These are phyloP conservation scores for Drosophila quadrilineata DNA, from an alignment of 1,140 invertebrate species.

Conservation along the genomic window DNA sequence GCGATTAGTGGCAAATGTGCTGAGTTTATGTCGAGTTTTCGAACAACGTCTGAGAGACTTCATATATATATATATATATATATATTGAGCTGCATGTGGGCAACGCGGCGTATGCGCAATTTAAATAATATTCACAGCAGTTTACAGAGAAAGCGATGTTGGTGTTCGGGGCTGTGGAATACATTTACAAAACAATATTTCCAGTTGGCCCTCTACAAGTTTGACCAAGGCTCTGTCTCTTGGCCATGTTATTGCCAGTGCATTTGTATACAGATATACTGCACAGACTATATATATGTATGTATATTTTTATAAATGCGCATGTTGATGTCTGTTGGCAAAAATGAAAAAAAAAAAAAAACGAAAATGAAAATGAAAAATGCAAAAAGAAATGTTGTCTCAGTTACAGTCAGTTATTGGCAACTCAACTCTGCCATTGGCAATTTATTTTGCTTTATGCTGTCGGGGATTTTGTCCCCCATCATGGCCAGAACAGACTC, in stretches of 20 bases:
- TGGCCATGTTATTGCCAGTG: slow-evolving; percentile 8
- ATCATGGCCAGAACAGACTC: too few species aligned
- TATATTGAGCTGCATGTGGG: background rate
- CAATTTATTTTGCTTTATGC: slow-evolving; percentile 65
- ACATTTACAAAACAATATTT: slow-evolving; percentile 18
- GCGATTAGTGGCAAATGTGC: slow-evolving; percentile 76
- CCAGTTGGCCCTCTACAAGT: background rate
- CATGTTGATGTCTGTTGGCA: slow-evolving; percentile 24
- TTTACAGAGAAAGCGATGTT: background rate
- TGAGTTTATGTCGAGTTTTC: slow-evolving; percentile 62
- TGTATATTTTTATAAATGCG: background rate
- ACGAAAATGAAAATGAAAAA: too few species aligned
- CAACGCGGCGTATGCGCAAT: slow-evolving; percentile 38
- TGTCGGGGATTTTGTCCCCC: slow-evolving; percentile 42
- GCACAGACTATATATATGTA: background rate
- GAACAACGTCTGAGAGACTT: slow-evolving; percentile 8
- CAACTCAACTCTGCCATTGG: slow-evolving; percentile 40
- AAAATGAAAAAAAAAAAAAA: too few species aligned
- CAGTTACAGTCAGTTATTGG: slow-evolving; percentile 32
- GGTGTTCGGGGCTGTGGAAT: too few species aligned
- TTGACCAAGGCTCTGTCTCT: slow-evolving; percentile 1
- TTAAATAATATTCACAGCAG: slow-evolving; percentile 37
- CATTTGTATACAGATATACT: slow-evolving; percentile 9
- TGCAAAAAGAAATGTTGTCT: slow-evolving; percentile 37
- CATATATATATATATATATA: too few species aligned